Evolutionary conservation across 1,140 invertebrate genomes (phyloP), one percentile per base, ranked within the genome.

Genomic region (Galleria mellonella): DNA sequence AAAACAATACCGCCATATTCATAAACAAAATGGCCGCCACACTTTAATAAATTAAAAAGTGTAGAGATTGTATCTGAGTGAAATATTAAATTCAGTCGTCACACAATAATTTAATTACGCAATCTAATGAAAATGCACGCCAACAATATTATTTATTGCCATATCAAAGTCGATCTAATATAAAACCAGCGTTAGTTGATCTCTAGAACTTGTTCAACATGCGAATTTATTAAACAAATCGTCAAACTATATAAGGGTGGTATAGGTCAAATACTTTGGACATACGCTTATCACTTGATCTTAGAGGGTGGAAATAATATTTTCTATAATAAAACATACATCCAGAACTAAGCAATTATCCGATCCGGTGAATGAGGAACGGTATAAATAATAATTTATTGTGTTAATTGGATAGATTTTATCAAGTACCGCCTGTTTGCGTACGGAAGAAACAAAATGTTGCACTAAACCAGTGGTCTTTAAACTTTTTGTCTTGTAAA

Each of bases 291-390:
- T 46, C 36, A 46, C 4, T 10, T 32, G 28, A 38, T 46, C 35
- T 46, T 12, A 9, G 35, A 14, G 43, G 28, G 43, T 30, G 36
- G 23, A 37, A 38, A 23, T 10, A 32, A 27, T 33, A 9, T 46
- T 46, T 38, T 32, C 42, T 35, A 10, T 44, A 43, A 43, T 43
- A 43, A 43, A 43, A 37, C 42, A 44, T 44, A 44, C 36, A 30
- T 27, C 23, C 23, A 37, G 27, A 44, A 27, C 11, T 33, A 44
- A 32, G 42, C 42, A 37, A 44, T 44, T 44, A 36, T 32, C 10
- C 23, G 17, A 9, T 12, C 32, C 12, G 12, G 23, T 35, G 13
- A 36, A 37, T 23, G 17, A 37, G 39, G 42, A 44, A 37, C 15
- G 35, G 15, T 15, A 23, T 23, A 23, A n/a, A 23, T 23, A 23